phyloP scores from a whole-genome alignment of 1,140 invertebrate species.

The Carposina sasakii region DNA sequence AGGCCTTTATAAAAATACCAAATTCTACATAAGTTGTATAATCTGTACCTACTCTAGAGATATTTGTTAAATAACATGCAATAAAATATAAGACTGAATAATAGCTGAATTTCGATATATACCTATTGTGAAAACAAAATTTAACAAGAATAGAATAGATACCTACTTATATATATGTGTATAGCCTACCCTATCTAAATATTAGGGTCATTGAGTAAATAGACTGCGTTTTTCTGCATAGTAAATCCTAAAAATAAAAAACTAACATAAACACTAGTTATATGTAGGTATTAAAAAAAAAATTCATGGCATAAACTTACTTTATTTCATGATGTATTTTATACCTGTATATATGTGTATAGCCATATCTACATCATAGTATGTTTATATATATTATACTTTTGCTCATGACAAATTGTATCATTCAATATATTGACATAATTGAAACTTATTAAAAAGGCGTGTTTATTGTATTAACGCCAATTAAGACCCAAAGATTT shows the following conservation, averaged over 20 bases:
- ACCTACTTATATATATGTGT: background rate
- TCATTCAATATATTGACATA: no score
- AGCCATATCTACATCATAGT: no score
- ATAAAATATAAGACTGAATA: background rate
- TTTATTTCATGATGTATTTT: no score
- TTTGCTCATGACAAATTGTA: no score
- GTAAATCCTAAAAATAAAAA: background rate
- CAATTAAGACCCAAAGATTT: no score
- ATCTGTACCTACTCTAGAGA: background rate
- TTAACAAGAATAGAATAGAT: background rate
- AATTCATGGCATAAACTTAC: no score
- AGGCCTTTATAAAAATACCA: constrained; percentile 41
- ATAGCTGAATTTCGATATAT: background rate
- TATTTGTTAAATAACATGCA: background rate
- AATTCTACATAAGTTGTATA: constrained; percentile 14
- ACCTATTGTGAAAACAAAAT: background rate
- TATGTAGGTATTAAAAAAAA: background rate
- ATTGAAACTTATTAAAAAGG: no score
- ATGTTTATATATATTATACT: no score
- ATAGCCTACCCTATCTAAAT: background rate
- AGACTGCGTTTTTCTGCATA: background rate
- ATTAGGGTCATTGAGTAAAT: constrained; percentile 1
- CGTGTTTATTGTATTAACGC: no score
- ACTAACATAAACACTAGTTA: background rate
- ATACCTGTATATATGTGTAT: no score